Evolutionary conservation across 2,888 invertebrate genomes (phyloP), one percentile per base, ranked within the genome.

Genomic region (Tholera decimalis): DNA sequence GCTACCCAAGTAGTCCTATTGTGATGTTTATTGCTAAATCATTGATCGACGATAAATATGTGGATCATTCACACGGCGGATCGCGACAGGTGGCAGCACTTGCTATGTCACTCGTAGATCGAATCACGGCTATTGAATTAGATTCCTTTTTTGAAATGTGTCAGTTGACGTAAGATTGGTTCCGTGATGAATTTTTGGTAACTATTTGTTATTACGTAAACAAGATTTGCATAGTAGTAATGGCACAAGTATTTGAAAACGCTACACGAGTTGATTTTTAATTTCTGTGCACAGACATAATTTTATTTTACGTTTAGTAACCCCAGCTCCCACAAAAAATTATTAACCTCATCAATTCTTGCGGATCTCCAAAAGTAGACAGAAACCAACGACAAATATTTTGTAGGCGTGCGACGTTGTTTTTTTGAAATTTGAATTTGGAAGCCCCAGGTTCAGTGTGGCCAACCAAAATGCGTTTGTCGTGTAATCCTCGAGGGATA

Each of bases 381-480:
- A 71, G 66, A 18, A 47, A 65, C 75, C 79, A 82, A 83, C 77
- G 81, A 84, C 79, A 85, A 85, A 86, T 85, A 83, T 86, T 84
- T 82, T 80, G 82, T 76, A 83, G 80, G 79, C 80, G 81, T 81
- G 57, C 70, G 64, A 58, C 56, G 73, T 61, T 82, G 79, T 79
- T 86, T 87, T 88, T 88, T 90, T 86, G 76, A 79, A 89, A 87
- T 91, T 91, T 88, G 80, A 90, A 89, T 90, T 90, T 91, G 85
- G 90, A 90, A 90, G 88, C 88, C 67, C 80, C 87, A 67, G 59
- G 79, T 90, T 92, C 92, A 87, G 94, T 94, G 95, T 94, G 95
- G 93, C 93, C 93, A 91, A 89, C 87, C 87, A 88, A 93, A 93
- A 95, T 95, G 95, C 93, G 89, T 95, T 95, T 94, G 93, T 94